A percentile compares a stretch with the other conserved stretches of the same genome.
phyloP scores from a whole-genome alignment of 2,113 vertebrate species.

The Hippocampus guttulatus region DNA sequence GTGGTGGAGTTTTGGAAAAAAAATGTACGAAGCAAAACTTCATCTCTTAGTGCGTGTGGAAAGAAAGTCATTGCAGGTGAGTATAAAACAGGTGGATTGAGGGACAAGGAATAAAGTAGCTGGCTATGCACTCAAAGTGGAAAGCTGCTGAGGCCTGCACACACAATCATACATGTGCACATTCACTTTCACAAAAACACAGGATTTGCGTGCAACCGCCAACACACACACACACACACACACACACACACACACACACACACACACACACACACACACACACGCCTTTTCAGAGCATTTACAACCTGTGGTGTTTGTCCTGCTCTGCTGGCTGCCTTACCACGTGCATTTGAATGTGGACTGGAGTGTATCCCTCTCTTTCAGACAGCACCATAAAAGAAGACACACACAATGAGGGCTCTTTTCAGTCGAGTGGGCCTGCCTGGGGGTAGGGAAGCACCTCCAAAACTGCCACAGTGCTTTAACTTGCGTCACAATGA shows the following conservation, averaged over 20 bases:
- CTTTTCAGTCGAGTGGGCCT: slow-evolving; percentile 60
- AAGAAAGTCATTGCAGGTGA: slow-evolving; percentile 49
- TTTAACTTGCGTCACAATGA: slow-evolving; percentile 59
- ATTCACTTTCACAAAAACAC: slow-evolving; percentile 21
- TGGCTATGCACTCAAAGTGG: slow-evolving; percentile 42
- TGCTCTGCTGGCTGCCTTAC: slow-evolving; percentile 65
- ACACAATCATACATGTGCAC: slow-evolving; percentile 14
- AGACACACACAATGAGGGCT: slow-evolving; percentile 67
- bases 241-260: slow-evolving; percentile 19
- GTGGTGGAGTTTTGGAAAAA: slow-evolving; percentile 53
- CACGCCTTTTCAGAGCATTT: slow-evolving; percentile 52
- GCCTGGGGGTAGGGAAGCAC: slow-evolving; percentile 59
- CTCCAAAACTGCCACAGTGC: slow-evolving; percentile 58
- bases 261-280: slow-evolving; percentile 12
- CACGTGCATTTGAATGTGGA: slow-evolving; percentile 68
- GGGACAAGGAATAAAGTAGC: slow-evolving; percentile 31
- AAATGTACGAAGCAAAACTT: slow-evolving; percentile 47
- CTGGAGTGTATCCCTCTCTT: slow-evolving; percentile 68
- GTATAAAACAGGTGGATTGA: slow-evolving; percentile 48
- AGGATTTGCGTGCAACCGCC: not conserved
- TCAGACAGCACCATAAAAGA: slow-evolving; percentile 67
- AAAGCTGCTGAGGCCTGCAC: slow-evolving; percentile 47
- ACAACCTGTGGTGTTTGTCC: slow-evolving; percentile 71
- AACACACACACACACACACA: slow-evolving; percentile 9
- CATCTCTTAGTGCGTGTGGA: slow-evolving; percentile 42